Percentiles rank a stretch among this genome's conserved stretches.
These are phyloP conservation scores for Hestina assimilis DNA, from an alignment of 1,140 invertebrate species.

Conservation along the genomic window DNA sequence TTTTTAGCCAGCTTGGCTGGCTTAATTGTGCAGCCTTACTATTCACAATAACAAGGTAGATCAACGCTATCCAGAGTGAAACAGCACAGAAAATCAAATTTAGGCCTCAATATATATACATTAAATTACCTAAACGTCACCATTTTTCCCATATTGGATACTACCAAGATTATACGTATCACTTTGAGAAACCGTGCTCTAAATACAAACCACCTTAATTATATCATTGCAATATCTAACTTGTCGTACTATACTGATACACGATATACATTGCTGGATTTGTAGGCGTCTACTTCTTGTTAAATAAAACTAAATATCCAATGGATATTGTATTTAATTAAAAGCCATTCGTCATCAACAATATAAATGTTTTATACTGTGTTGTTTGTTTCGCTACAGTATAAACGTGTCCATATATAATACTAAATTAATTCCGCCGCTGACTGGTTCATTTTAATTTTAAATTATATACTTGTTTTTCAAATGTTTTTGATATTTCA, in stretches of 20 bases:
- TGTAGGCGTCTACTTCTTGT: not conserved
- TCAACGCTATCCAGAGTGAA: no score
- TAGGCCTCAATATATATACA: no score
- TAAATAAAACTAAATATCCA: not conserved
- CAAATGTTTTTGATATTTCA: slow-evolving; percentile 27
- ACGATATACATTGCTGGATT: slow-evolving; percentile 13
- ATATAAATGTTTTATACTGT: not conserved
- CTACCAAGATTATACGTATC: no score
- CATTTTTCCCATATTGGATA: no score
- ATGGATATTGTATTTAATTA: slow-evolving; percentile 8
- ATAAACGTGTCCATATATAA: slow-evolving; percentile 20
- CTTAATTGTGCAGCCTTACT: no score
- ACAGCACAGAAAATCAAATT: no score
- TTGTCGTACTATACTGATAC: not conserved
- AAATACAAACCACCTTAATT: slow-evolving; percentile 17
- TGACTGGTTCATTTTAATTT: slow-evolving; percentile 28
- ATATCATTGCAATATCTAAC: not conserved
- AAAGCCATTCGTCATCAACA: not conserved
- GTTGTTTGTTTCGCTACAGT: slow-evolving; percentile 13
- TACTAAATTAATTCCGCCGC: slow-evolving; percentile 21
- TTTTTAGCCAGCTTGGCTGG: no score
- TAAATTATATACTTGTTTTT: slow-evolving; percentile 32
- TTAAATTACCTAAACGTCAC: no score
- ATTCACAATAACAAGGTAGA: no score
- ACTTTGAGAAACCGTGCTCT: no score